A percentile compares a stretch with the other conserved stretches of the same genome.
These are phyloP conservation scores for Porites australiensis DNA, from an alignment of 64 coral and sea anemone genomes.

Conservation along the genomic window DNA sequence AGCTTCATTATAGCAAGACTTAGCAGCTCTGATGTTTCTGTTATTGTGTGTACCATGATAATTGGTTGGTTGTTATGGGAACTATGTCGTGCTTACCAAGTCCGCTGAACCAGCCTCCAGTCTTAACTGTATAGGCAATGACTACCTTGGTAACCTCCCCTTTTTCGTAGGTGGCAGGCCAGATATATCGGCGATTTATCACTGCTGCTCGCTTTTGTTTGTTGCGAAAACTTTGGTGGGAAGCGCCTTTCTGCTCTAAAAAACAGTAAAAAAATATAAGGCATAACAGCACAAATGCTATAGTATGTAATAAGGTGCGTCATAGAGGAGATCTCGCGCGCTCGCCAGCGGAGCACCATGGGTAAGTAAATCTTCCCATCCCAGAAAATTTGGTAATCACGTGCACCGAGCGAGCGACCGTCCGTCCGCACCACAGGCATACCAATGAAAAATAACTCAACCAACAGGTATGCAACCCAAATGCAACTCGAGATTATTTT, in stretches of 20 bases:
- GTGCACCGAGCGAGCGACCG: too few species aligned
- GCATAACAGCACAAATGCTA: background rate
- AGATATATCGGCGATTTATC: background rate
- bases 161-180: slow-evolving; percentile 53
- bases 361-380: too few species aligned
- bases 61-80: background rate
- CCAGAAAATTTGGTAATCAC: too few species aligned
- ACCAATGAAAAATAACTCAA: too few species aligned
- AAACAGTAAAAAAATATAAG: background rate
- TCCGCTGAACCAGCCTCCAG: slow-evolving; percentile 47
- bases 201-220: slow-evolving; percentile 25
- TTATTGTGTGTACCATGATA: background rate
- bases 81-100: slow-evolving; percentile 13
- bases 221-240: background rate
- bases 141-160: slow-evolving; percentile 20
- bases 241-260: background rate
- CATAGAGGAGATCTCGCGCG: too few species aligned
- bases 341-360: too few species aligned
- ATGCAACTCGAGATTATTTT: too few species aligned
- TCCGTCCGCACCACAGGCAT: too few species aligned
- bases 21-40: too few species aligned
- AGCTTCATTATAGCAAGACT: background rate
- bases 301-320: too few species aligned
- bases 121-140: slow-evolving; percentile 67
- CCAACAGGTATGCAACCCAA: too few species aligned